A percentile compares a stretch with the other conserved stretches of the same genome.
phyloP scores from a whole-genome alignment of 2,888 invertebrate species.

The Choreutis nemorana region DNA sequence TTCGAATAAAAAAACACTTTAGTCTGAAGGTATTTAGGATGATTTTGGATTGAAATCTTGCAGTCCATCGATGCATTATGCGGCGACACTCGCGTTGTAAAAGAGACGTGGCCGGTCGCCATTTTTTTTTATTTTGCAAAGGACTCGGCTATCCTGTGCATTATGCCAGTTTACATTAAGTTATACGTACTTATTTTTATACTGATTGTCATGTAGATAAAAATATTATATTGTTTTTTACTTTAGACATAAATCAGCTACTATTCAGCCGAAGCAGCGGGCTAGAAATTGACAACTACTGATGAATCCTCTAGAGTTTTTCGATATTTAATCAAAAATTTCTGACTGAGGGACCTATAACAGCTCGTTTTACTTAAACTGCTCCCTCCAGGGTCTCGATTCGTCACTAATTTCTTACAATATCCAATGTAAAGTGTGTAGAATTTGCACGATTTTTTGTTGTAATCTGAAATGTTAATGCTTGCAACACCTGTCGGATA shows the following conservation, averaged over 20 bases:
- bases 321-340: too few relatives aligned
- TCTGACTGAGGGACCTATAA: too few relatives aligned
- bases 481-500: too few relatives aligned
- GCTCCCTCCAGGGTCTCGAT: too few relatives aligned
- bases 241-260: conserved; percentile 1
- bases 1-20: conserved; percentile 12
- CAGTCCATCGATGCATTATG: conserved; percentile 21
- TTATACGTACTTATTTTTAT: conserved; percentile 6
- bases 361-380: too few relatives aligned
- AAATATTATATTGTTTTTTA: conserved; percentile 2
- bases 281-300: too few relatives aligned
- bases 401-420: too few relatives aligned
- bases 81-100: conserved; percentile 33
- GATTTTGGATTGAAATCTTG: conserved; percentile 9
- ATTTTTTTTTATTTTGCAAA: conserved; percentile 30
- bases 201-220: conserved; percentile 5
- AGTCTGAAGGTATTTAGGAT: conserved; percentile 10
- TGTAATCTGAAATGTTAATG: too few relatives aligned
- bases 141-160: conserved; percentile 40
- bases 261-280: too few relatives aligned
- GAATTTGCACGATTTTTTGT: too few relatives aligned
- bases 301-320: too few relatives aligned
- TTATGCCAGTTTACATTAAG: conserved; percentile 24
- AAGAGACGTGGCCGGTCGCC: conserved; percentile 19
- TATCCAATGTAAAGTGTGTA: too few relatives aligned